Percentiles rank a stretch among this genome's conserved stretches.
Evolutionary conservation across 2,113 vertebrate species (phyloP).

Genomic region (Rhineura floridana): DNA sequence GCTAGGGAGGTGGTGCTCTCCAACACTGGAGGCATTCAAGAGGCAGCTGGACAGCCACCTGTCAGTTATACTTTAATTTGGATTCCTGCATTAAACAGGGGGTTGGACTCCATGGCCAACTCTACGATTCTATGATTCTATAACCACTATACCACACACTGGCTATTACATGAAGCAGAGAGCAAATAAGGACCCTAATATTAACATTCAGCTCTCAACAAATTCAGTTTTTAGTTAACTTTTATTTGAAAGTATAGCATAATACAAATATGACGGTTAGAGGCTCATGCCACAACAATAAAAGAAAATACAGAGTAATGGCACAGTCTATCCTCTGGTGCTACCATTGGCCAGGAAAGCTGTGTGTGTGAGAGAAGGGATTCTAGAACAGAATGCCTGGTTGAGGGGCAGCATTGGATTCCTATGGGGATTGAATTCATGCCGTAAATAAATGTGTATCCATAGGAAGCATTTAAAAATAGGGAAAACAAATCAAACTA

Average conservation of each 20-base stretch:
- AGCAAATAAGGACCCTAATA: neutral
- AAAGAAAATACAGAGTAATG: neutral
- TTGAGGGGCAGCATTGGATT: neutral
- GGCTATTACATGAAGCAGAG: no score
- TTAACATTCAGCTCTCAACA: neutral
- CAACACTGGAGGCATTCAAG: no score
- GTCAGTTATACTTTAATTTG: no score
- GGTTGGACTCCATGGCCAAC: no score
- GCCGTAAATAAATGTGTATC: neutral
- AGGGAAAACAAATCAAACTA: neutral
- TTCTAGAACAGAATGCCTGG: no score
- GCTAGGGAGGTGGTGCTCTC: no score
- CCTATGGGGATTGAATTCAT: neutral
- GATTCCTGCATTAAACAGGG: no score
- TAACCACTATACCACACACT: no score
- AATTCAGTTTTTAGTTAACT: neutral
- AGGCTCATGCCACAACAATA: neutral
- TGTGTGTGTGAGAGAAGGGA: no score
- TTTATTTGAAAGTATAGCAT: neutral
- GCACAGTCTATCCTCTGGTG: neutral
- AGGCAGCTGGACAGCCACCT: no score
- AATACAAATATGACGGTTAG: neutral
- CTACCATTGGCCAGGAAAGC: neutral
- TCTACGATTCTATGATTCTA: no score
- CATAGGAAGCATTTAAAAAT: neutral